Evolutionary conservation across 2,113 vertebrate genomes (phyloP), one percentile per base, ranked within the genome.

Genomic region (Ptychochromis oligacanthus): DNA sequence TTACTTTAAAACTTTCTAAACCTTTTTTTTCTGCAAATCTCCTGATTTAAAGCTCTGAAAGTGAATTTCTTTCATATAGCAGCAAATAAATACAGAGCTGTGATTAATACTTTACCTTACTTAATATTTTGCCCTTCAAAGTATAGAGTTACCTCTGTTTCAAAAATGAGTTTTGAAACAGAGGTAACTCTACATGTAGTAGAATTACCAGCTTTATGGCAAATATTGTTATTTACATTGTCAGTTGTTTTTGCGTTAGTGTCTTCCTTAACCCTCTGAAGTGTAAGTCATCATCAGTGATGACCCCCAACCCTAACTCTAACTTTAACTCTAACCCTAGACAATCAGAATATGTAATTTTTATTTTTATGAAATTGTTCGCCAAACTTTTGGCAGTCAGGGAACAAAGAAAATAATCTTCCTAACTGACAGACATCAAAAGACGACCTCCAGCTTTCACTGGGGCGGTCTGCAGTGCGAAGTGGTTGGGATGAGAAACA

Each of bases 311-410:
- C 28, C 28, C 28, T 31, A 65, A 65, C 43, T 13, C 13, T 24
- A 65, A 65, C 4, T 0, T 24, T 65, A 22, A 43, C n/a, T 24
- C 13, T n/a, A 17, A 65, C 5, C 1, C 24, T 43, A 0, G 0
- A 13, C 36, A 24, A 11, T 17, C n/a, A 65, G 2, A 10, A 24
- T 31, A 31, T 31, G 28, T 31, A 31, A 31, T 31, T 31, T 31
- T 31, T 31, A 4, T 31, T 31, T 31, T 31, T 31, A 31, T 31
- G 2, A 31, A 31, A 31, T 31, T 31, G 28, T 31, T 31, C 28
- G 2, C 28, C 28, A 2, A 31, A 31, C 3, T 31, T 31, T 31
- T 31, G 28, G 28, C 28, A 65, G 24, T 65, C 17, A 8, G 38
- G 14, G 22, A 65, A 65, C 0, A 0, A 65, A 43, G 24, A 24